These are phyloP conservation scores for Lemur catta DNA, from an alignment of 2,797 vertebrate genomes.

Conservation along the genomic window DNA sequence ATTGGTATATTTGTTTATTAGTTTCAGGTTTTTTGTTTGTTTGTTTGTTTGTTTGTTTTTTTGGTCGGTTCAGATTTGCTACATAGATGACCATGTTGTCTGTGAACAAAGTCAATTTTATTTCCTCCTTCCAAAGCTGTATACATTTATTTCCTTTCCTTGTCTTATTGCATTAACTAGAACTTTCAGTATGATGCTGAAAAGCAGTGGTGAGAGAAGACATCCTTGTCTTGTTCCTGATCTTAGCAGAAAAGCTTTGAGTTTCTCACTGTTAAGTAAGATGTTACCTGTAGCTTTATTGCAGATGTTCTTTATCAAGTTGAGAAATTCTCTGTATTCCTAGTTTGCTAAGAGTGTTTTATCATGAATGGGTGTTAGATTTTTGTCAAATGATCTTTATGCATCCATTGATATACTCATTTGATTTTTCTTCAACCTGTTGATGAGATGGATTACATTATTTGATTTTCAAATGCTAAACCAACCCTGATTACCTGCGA, in stretches of 20 bases:
- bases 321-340: background rate
- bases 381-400: background rate
- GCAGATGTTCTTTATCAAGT: background rate
- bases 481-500: background rate
- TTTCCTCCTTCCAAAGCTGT: background rate
- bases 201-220: background rate
- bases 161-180: background rate
- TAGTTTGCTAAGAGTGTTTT: background rate
- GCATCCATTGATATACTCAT: background rate
- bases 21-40: background rate
- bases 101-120: background rate
- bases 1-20: background rate
- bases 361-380: background rate
- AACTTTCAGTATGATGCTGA: background rate
- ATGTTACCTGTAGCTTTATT: background rate
- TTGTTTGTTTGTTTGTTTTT: background rate
- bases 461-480: background rate
- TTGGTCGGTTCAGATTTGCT: background rate
- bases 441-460: background rate
- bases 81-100: background rate
- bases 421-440: background rate
- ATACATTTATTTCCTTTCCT: background rate
- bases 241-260: background rate
- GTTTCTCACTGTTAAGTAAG: background rate
- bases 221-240: background rate